phyloP scores from a whole-genome alignment of 2,113 vertebrate species.

The Oreochromis niloticus region DNA sequence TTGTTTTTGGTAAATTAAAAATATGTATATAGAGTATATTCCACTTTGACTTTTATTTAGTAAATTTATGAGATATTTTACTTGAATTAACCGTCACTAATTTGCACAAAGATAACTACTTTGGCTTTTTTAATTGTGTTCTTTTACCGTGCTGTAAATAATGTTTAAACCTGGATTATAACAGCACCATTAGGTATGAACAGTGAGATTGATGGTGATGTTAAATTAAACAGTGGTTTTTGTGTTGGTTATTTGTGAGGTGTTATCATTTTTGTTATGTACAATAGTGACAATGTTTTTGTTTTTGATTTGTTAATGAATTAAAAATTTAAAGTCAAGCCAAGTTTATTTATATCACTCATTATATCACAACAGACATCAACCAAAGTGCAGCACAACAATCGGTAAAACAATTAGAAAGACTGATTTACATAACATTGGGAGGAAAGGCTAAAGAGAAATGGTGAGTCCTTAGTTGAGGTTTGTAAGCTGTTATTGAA shows the following conservation, averaged over 20 bases:
- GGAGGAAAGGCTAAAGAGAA: not conserved
- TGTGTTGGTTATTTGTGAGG: not conserved
- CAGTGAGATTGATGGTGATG: not conserved
- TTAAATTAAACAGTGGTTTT: not conserved
- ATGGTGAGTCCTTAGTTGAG: accelerated
- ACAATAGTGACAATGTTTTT: not conserved
- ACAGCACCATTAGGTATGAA: not conserved
- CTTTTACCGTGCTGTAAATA: not conserved
- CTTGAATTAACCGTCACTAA: not conserved
- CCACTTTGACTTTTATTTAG: not conserved
- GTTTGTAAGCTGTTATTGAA: not conserved
- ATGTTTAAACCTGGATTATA: not conserved
- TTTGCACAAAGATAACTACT: not conserved
- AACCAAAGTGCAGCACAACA: not conserved
- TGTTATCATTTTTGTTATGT: not conserved
- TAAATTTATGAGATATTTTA: not conserved
- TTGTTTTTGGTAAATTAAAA: not conserved
- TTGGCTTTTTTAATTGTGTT: not conserved
- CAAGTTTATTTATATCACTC: not conserved
- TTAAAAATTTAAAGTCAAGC: not conserved
- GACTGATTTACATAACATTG: accelerated
- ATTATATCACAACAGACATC: not conserved
- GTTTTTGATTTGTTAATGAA: not conserved
- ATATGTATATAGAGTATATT: not conserved
- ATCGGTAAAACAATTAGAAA: not conserved